A percentile compares a stretch with the other conserved stretches of the same genome.
phyloP scores from a whole-genome alignment of 2,113 vertebrate species.

The Nyctereutes procyonoides region DNA sequence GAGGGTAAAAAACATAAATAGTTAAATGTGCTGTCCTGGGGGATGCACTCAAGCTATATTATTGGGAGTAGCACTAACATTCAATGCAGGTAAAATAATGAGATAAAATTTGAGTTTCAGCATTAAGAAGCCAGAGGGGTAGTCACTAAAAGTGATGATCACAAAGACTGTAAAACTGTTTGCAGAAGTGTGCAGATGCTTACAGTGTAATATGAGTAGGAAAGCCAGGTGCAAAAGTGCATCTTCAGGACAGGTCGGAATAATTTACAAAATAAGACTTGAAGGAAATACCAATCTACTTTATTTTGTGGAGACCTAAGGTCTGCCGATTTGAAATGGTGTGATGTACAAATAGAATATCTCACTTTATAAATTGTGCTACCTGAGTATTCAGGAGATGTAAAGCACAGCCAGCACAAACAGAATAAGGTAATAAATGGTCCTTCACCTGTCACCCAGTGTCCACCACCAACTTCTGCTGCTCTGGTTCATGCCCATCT shows the following conservation, averaged over 20 bases:
- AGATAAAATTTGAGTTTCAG: constrained; percentile 60
- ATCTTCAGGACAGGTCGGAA: background rate
- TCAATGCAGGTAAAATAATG: constrained; percentile 51
- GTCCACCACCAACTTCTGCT: background rate
- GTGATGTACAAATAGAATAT: background rate
- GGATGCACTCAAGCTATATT: background rate
- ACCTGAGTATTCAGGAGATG: background rate
- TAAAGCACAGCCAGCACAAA: background rate
- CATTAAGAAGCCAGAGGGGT: constrained; percentile 47
- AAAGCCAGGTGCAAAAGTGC: background rate
- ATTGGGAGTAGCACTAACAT: background rate
- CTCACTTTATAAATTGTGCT: background rate
- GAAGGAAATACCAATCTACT: background rate
- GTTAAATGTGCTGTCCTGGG: constrained; percentile 15
- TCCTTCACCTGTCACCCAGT: background rate
- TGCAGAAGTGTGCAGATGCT: background rate
- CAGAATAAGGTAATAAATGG: background rate
- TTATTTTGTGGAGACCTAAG: background rate
- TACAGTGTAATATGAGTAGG: background rate
- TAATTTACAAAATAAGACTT: background rate
- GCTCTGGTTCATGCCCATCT: background rate
- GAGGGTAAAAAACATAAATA: constrained; percentile 11
- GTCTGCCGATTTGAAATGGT: background rate
- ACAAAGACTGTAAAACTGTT: background rate
- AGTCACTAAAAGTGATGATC: constrained; percentile 50